Evolutionary conservation across 2,113 vertebrate genomes (phyloP).

Genomic region (Orthonyx spaldingii): DNA sequence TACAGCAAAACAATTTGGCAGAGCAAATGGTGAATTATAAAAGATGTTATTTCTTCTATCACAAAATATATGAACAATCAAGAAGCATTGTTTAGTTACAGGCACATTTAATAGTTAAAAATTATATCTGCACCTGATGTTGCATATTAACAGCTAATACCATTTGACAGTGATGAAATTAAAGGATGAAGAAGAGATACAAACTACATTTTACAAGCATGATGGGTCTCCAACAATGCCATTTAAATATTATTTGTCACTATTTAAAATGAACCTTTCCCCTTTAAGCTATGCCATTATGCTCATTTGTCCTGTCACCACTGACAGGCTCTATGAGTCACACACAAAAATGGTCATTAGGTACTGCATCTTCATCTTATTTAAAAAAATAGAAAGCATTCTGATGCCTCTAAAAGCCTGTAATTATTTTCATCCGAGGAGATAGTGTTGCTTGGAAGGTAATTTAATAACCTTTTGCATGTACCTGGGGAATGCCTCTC

Average conservation of each 20-base stretch:
- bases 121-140: conserved; percentile 82
- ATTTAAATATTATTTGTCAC: conserved; percentile 94
- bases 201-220: conserved; percentile 91
- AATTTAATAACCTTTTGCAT: conserved; percentile 99
- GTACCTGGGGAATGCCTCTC: conserved; percentile 99
- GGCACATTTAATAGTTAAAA: conserved; percentile 77
- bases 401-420: conserved; percentile 93
- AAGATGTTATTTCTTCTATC: conserved; percentile 58
- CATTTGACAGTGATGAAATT: conserved; percentile 81
- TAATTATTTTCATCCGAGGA: conserved; percentile 99
- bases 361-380: conserved; percentile 95
- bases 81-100: conserved; percentile 75
- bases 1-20: conserved; percentile 38
- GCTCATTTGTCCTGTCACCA: conserved; percentile 96
- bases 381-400: conserved; percentile 89
- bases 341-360: conserved; percentile 98
- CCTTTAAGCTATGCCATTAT: conserved; percentile 95
- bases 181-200: conserved; percentile 82
- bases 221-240: conserved; percentile 93
- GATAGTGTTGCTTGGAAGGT: conserved; percentile 94
- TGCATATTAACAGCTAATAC: conserved; percentile 80
- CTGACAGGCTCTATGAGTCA: conserved; percentile 97
- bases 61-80: conserved; percentile 68
- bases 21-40: conserved; percentile 44
- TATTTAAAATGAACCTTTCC: conserved; percentile 87